Percentiles rank a stretch among this genome's conserved stretches.
These are phyloP conservation scores for Drosophila affinis DNA, from an alignment of 2,888 invertebrate genomes.

Conservation along the genomic window DNA sequence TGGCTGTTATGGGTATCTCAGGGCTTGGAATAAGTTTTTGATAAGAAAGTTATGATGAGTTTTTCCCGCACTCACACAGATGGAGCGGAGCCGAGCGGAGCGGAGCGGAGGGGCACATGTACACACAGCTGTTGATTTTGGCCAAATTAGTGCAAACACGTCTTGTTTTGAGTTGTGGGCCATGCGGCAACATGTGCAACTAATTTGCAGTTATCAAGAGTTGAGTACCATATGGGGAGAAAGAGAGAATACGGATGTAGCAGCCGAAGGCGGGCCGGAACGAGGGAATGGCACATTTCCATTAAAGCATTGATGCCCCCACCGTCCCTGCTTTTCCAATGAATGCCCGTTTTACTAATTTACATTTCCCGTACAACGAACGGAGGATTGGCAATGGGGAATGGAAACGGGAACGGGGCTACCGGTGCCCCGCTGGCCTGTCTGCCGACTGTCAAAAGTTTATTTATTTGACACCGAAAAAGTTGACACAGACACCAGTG, in stretches of 20 bases:
- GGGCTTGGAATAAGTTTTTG: conserved; percentile 71
- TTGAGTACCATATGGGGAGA: conserved; percentile 22
- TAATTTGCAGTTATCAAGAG: conserved; percentile 69
- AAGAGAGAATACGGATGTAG: not conserved
- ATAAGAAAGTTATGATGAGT: conserved; percentile 79
- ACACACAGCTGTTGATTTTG: conserved; percentile 76
- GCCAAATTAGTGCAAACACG: conserved; percentile 78
- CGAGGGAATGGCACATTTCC: conserved; percentile 2
- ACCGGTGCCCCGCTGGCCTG: conserved; percentile 48
- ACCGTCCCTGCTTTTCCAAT: not conserved
- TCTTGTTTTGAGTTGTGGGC: conserved; percentile 64
- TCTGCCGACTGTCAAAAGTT: conserved; percentile 76
- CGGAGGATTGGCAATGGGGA: not conserved
- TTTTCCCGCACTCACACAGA: conserved; percentile 54
- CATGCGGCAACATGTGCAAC: conserved; percentile 72
- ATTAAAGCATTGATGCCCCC: conserved; percentile 24
- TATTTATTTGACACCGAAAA: conserved; percentile 78
- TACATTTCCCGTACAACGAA: conserved; percentile 58
- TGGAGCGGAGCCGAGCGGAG: conserved; percentile 9
- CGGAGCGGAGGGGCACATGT: conserved; percentile 50
- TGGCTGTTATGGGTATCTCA: conserved; percentile 50
- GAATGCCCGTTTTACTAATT: conserved; percentile 55
- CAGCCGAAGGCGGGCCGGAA: not conserved
- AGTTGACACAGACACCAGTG: conserved; percentile 74
- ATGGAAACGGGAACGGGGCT: not conserved